Evolutionary conservation across 1,140 invertebrate species (phyloP).

Genomic region (Tribolium madens): DNA sequence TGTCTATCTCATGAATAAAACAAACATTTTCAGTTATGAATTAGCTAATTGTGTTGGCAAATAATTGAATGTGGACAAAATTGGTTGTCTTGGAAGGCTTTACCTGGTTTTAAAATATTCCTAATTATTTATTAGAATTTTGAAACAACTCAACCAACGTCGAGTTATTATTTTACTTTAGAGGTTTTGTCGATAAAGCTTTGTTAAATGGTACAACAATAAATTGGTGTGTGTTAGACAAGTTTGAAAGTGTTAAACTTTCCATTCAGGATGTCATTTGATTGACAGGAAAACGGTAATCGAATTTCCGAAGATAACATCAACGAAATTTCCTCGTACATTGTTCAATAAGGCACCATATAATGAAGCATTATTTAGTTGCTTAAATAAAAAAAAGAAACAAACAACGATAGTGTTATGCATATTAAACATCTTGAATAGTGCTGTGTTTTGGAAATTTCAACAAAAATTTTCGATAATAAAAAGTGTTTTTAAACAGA

Average conservation of each 20-base stretch:
- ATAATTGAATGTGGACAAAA: constrained; percentile 8
- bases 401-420: no score
- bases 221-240: not conserved
- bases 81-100: not conserved
- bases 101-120: not conserved
- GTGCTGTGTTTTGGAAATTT: no score
- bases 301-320: not conserved
- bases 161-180: not conserved
- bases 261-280: not conserved
- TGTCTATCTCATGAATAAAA: constrained; percentile 27
- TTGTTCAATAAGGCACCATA: not conserved
- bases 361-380: not conserved
- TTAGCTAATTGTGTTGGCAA: not conserved
- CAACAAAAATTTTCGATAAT: no score
- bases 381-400: no score
- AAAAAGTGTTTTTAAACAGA: no score
- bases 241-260: not conserved
- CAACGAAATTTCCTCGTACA: not conserved
- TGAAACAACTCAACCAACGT: not conserved
- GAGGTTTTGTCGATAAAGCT: not conserved
- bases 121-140: not conserved
- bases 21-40: constrained; percentile 26
- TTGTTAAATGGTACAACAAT: not conserved
- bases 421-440: no score
- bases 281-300: not conserved